These are phyloP conservation scores for Palythoa caribaeorum DNA, from an alignment of 92 coral and sea anemone genomes.

Conservation along the genomic window DNA sequence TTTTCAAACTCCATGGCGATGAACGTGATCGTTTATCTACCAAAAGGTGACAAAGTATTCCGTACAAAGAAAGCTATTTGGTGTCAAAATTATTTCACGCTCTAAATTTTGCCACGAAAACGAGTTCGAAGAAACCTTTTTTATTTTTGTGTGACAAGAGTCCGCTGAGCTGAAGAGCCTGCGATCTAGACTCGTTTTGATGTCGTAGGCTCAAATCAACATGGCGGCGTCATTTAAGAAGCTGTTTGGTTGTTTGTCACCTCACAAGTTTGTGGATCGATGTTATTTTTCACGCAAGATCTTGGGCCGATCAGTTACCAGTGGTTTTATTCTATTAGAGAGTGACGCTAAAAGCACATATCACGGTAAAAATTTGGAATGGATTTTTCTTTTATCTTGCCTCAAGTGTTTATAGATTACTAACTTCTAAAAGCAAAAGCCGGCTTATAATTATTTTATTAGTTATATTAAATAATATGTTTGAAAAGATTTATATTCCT, in stretches of 20 bases:
- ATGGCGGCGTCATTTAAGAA: slow-evolving; percentile 45
- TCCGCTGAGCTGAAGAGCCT: slow-evolving; percentile 73
- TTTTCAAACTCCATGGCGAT: not conserved
- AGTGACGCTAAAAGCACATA: not conserved
- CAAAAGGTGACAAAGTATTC: not conserved
- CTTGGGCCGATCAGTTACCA: not conserved
- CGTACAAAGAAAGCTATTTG: not conserved
- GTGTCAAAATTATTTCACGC: not conserved
- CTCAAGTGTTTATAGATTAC: too few species aligned
- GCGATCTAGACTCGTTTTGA: slow-evolving; percentile 67
- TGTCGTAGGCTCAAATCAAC: slow-evolving; percentile 31
- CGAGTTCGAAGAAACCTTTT: not conserved
- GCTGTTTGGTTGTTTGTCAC: slow-evolving; percentile 9
- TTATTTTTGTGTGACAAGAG: slow-evolving; percentile 52
- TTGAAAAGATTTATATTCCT: too few species aligned
- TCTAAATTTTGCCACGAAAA: slow-evolving; percentile 20
- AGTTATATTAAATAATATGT: too few species aligned
- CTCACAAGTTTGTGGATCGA: slow-evolving; percentile 23
- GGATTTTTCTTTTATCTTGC: not conserved
- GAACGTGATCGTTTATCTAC: not conserved
- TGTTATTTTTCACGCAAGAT: not conserved
- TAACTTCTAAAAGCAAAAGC: too few species aligned
- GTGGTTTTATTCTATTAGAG: not conserved
- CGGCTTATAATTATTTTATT: too few species aligned
- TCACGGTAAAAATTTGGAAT: slow-evolving; percentile 9